These are phyloP conservation scores for Archips crataeganus DNA, from an alignment of 2,888 invertebrate species.

Conservation along the genomic window DNA sequence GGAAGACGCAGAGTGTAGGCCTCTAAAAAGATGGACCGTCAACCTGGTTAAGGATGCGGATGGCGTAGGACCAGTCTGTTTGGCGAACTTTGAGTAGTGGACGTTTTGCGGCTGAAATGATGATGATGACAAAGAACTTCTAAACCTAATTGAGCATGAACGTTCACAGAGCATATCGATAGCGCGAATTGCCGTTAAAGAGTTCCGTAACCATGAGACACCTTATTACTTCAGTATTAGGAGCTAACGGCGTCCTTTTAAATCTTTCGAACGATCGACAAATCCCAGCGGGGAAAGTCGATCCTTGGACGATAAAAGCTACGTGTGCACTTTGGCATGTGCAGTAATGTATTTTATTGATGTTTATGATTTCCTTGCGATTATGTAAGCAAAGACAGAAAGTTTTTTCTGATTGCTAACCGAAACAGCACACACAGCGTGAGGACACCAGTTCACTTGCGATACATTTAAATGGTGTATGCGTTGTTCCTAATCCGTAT, in stretches of 20 bases:
- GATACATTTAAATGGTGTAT: too few species aligned
- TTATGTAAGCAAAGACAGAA: constrained; percentile 17
- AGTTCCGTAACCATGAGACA: background rate
- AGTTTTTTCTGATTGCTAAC: background rate
- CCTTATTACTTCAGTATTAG: background rate
- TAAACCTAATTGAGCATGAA: background rate
- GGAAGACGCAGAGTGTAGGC: too few species aligned
- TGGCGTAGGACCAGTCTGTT: too few species aligned
- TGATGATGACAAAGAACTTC: background rate
- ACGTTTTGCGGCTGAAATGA: too few species aligned
- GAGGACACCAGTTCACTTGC: too few species aligned
- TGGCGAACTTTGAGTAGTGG: too few species aligned
- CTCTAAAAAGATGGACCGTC: too few species aligned
- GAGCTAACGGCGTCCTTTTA: background rate
- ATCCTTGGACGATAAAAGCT: constrained; percentile 36
- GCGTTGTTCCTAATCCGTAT: too few species aligned
- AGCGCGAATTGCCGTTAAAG: background rate
- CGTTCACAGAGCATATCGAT: background rate
- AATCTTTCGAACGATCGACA: constrained; percentile 20
- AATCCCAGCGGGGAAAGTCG: constrained; percentile 43
- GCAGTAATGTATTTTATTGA: constrained; percentile 3
- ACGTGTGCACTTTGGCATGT: constrained; percentile 13
- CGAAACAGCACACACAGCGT: background rate
- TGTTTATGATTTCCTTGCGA: constrained; percentile 18
- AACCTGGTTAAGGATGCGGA: too few species aligned